These are phyloP conservation scores for Ichneumon xanthorius DNA, from an alignment of 2,888 invertebrate genomes.

Conservation along the genomic window DNA sequence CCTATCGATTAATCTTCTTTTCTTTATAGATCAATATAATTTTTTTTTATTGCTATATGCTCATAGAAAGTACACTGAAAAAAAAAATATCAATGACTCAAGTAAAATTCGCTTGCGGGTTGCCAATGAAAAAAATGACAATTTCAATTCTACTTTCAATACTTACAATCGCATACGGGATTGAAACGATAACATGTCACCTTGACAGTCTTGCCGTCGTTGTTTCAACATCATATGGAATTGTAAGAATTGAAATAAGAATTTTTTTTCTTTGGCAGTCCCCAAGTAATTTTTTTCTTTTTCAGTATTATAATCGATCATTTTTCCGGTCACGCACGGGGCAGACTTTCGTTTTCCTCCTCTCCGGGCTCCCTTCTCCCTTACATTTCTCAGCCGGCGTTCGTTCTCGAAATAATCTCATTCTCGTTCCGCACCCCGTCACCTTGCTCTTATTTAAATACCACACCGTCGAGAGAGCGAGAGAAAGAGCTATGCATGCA, in stretches of 20 bases:
- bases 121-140: no score
- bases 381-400: slow-evolving; percentile 35
- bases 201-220: no score
- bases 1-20: neutral
- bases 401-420: slow-evolving; percentile 71
- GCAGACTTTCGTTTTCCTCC: slow-evolving; percentile 1
- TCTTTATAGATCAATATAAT: neutral
- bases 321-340: neutral
- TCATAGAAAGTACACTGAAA: no score
- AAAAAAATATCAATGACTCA: neutral
- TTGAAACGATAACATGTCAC: no score
- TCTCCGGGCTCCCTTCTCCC: slow-evolving; percentile 35
- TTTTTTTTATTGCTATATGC: neutral
- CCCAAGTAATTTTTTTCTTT: no score
- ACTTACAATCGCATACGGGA: no score
- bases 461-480: slow-evolving; percentile 57
- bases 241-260: no score
- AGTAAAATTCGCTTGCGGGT: no score
- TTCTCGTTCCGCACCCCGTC: slow-evolving; percentile 70
- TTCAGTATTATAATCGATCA: neutral
- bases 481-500: slow-evolving; percentile 70
- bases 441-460: slow-evolving; percentile 74
- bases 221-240: no score
- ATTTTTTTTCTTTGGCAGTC: no score
- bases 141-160: no score